phyloP scores from a whole-genome alignment of 2,113 vertebrate species.

The Poeciliopsis occidentalis region DNA sequence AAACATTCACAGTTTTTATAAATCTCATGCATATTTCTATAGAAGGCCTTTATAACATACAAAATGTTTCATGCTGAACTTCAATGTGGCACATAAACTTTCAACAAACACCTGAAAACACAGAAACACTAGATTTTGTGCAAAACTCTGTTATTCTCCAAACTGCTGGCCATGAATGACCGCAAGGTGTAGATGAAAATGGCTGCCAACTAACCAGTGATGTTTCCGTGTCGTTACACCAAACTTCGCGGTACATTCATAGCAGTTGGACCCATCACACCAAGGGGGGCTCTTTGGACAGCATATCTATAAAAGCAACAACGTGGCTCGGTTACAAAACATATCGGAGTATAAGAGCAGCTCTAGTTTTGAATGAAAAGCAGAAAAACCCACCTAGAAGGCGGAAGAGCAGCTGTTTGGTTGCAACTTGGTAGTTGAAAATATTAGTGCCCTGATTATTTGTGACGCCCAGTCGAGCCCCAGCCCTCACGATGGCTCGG shows the following conservation, averaged over 20 bases:
- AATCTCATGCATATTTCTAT: no score
- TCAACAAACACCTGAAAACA: no score
- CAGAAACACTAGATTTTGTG: no score
- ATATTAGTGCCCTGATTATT: slow-evolving; percentile 98
- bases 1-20: no score
- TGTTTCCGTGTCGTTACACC: slow-evolving; percentile 97
- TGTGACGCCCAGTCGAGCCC: slow-evolving; percentile 92
- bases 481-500: slow-evolving; percentile 93
- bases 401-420: slow-evolving; percentile 96
- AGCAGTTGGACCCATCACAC: slow-evolving; percentile 99
- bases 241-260: slow-evolving; percentile 95
- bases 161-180: no score
- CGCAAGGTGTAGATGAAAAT: not conserved
- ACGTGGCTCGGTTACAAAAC: not conserved
- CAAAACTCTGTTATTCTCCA: no score
- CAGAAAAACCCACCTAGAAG: slow-evolving; percentile 84
- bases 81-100: no score
- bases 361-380: not conserved
- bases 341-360: not conserved
- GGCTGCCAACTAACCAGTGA: slow-evolving; percentile 87
- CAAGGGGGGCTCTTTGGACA: slow-evolving; percentile 98
- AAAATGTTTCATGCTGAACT: no score
- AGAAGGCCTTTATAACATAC: no score
- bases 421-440: slow-evolving; percentile 99
- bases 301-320: slow-evolving; percentile 86